Evolutionary conservation across 2,797 vertebrate species (phyloP).

Genomic region (Lemur catta): DNA sequence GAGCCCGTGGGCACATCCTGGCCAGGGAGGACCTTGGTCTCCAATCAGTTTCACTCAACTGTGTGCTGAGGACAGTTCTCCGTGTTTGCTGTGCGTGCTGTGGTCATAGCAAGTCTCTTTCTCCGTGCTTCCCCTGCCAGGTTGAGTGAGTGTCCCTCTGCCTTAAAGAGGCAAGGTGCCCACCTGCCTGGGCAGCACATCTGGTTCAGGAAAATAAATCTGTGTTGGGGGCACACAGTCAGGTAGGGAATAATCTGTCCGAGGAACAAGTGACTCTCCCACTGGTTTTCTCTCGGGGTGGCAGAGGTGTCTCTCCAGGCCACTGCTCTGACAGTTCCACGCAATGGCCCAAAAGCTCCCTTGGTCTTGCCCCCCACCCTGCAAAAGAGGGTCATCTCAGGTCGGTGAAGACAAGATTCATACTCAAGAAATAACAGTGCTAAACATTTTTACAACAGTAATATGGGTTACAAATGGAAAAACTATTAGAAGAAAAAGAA

Average conservation of each 20-base stretch:
- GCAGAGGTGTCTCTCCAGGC: not conserved
- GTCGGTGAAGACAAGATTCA: not conserved
- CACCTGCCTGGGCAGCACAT: not conserved
- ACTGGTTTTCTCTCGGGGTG: not conserved
- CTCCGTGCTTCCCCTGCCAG: not conserved
- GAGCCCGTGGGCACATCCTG: rapidly evolving
- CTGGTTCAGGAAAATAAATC: not conserved
- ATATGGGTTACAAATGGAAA: not conserved
- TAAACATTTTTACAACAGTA: not conserved
- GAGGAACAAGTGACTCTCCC: not conserved
- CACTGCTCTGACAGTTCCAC: too few relatives aligned
- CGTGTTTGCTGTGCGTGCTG: rapidly evolving
- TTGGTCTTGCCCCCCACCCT: not conserved
- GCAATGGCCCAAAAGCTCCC: rapidly evolving
- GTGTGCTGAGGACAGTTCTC: not conserved
- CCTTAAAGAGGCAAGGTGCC: not conserved
- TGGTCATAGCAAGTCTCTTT: not conserved
- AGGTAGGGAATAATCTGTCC: not conserved
- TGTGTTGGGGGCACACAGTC: not conserved
- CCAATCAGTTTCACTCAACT: too few relatives aligned
- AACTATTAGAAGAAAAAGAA: not conserved
- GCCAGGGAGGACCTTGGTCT: not conserved
- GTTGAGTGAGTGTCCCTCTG: not conserved
- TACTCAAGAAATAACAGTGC: not conserved
- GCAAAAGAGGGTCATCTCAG: not conserved